Conservation (phyloP, 2,797 vertebrate species). For the Etheostoma nigrum region DNA sequence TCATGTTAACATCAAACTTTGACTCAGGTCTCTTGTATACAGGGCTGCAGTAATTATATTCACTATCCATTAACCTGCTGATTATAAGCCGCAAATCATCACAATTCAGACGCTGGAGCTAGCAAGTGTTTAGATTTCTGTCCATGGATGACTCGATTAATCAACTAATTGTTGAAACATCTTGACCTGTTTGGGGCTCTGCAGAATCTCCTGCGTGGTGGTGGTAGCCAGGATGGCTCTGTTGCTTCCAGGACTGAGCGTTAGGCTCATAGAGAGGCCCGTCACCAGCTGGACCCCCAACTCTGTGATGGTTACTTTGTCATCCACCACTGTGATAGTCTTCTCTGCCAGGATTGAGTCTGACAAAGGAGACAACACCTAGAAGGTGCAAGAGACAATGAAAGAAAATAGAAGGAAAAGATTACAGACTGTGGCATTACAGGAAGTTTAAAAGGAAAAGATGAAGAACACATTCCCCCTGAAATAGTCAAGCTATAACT, state of each 20-base stretch:
- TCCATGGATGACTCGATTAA: not conserved
- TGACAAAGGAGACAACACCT: constrained; percentile 96
- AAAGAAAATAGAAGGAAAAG: not conserved
- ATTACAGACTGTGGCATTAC: not conserved
- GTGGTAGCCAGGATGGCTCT: constrained; percentile 90
- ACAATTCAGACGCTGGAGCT: not conserved
- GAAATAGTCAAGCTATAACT: constrained; percentile 34
- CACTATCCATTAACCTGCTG: constrained; percentile 14
- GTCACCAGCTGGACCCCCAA: constrained; percentile 94
- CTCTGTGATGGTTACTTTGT: constrained; percentile 95
- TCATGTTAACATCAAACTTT: not conserved
- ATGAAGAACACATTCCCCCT: not conserved
- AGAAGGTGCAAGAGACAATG: not conserved
- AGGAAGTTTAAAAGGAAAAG: constrained; percentile 17
- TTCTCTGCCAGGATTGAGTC: constrained; percentile 98
- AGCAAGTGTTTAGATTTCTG: not conserved
- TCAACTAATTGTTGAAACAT: not conserved
- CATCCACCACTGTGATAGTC: constrained; percentile 93
- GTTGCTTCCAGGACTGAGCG: constrained; percentile 88
- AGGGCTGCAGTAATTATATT: constrained; percentile 1
- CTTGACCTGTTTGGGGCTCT: constrained; percentile 91
- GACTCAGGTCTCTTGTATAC: not conserved
- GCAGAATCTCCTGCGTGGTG: constrained; percentile 91
- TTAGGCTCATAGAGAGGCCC: constrained; percentile 90
- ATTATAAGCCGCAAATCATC: not conserved